Conservation (phyloP, 2,888 invertebrate genomes). For the Cephus spinipes region DNA sequence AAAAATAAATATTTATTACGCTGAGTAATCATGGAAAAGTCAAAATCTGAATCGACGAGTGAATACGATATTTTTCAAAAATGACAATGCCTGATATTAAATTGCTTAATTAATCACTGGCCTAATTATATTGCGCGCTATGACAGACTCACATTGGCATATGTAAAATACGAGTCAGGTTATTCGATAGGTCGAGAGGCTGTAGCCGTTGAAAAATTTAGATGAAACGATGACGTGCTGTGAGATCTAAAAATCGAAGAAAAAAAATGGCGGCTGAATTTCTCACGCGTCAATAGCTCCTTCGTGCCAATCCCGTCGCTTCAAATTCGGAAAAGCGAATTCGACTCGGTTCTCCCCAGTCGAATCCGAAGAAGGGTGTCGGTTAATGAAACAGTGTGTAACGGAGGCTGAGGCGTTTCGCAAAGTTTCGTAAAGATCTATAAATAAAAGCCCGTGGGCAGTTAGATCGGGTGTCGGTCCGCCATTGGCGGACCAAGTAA, state of each 20-base stretch:
- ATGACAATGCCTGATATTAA: not conserved
- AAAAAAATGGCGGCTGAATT: not conserved
- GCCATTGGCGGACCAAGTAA: constrained; percentile 64
- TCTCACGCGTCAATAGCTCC: not conserved
- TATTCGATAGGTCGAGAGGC: not conserved
- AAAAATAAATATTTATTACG: not conserved
- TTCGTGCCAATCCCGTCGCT: not conserved
- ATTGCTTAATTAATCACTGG: not conserved
- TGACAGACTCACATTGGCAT: not conserved
- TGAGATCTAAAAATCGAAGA: not conserved
- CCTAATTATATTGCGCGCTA: not conserved
- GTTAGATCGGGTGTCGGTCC: constrained; percentile 66
- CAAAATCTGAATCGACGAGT: not conserved
- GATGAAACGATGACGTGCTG: not conserved
- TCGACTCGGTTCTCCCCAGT: not conserved
- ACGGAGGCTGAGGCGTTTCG: constrained; percentile 42
- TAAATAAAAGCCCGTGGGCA: constrained; percentile 55
- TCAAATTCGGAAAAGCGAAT: not conserved
- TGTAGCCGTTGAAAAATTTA: not conserved
- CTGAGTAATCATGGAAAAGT: fast-evolving
- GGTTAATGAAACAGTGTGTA: not conserved
- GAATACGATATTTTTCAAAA: not conserved
- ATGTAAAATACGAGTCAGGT: not conserved
- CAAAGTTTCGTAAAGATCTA: constrained; percentile 62
- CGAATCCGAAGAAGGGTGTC: not conserved